A percentile compares a stretch with the other conserved stretches of the same genome.
These are phyloP conservation scores for Pantala flavescens DNA, from an alignment of 1,140 invertebrate genomes.

Conservation along the genomic window DNA sequence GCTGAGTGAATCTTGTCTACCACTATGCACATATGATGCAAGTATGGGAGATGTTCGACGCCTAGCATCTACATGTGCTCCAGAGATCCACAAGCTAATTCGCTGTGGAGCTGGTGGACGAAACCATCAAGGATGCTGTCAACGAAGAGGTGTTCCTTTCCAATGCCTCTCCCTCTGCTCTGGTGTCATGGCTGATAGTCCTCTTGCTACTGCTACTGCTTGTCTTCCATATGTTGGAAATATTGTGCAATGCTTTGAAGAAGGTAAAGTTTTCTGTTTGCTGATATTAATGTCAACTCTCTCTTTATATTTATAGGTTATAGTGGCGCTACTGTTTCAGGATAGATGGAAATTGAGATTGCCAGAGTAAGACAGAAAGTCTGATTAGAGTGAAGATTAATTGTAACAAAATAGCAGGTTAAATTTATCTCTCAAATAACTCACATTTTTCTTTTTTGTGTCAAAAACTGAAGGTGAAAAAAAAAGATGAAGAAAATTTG, in stretches of 20 bases:
- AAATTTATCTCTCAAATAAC: no score
- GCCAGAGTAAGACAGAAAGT: no score
- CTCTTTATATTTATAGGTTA: slow-evolving; percentile 17
- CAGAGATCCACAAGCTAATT: slow-evolving; percentile 55
- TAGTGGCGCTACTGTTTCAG: no score
- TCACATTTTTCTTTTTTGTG: no score
- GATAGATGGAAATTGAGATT: not conserved
- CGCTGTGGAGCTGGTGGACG: slow-evolving; percentile 59
- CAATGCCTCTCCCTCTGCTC: slow-evolving; percentile 60
- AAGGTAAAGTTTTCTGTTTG: slow-evolving; percentile 44
- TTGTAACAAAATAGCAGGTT: no score
- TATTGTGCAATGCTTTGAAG: slow-evolving; percentile 73
- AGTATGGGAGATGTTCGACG: slow-evolving; percentile 62
- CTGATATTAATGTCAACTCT: slow-evolving; percentile 1
- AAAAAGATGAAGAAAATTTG: no score
- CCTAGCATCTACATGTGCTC: slow-evolving; percentile 49
- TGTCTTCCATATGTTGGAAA: slow-evolving; percentile 72
- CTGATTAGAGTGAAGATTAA: no score
- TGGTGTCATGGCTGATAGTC: slow-evolving; percentile 50
- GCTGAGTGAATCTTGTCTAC: slow-evolving; percentile 58
- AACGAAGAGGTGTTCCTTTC: slow-evolving; percentile 56
- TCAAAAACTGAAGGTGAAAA: no score
- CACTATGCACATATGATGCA: slow-evolving; percentile 70
- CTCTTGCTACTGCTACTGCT: slow-evolving; percentile 41
- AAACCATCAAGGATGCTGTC: slow-evolving; percentile 63